These are phyloP conservation scores for Pyxicephalus adspersus DNA, from an alignment of 2,113 vertebrate species.

Conservation along the genomic window DNA sequence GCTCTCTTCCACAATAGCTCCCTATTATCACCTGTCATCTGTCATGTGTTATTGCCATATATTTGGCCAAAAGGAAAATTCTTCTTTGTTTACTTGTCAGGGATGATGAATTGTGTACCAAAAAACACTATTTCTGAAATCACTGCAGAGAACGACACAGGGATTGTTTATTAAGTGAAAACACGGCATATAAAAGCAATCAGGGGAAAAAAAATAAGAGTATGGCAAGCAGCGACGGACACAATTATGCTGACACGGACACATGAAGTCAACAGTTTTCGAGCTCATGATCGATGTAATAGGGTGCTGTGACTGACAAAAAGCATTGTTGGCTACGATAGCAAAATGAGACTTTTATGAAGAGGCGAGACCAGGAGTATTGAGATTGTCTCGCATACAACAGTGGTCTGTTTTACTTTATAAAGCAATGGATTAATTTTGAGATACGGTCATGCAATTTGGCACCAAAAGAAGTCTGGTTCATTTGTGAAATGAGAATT, in stretches of 20 bases:
- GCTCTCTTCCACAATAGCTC: constrained; percentile 22
- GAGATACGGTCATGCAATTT: too few species aligned
- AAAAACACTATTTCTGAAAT: constrained; percentile 50
- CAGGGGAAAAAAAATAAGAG: background rate
- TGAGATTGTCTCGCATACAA: too few species aligned
- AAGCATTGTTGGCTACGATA: constrained; percentile 7
- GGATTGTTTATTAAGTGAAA: constrained; percentile 55
- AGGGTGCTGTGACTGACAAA: constrained; percentile 24
- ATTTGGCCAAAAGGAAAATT: constrained; percentile 57
- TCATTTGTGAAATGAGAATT: too few species aligned
- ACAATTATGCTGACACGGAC: constrained; percentile 33
- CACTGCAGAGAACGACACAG: constrained; percentile 46
- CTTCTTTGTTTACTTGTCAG: constrained; percentile 55
- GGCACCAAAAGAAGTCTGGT: too few species aligned
- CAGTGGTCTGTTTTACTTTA: too few species aligned
- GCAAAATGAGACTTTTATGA: constrained; percentile 7
- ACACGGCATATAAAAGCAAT: constrained; percentile 50
- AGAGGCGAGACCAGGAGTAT: background rate
- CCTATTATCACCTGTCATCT: constrained; percentile 56
- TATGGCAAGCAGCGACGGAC: constrained; percentile 11
- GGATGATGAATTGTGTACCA: constrained; percentile 54
- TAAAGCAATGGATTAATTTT: too few species aligned
- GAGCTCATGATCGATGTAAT: constrained; percentile 10
- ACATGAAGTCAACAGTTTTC: background rate
- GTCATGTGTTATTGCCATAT: constrained; percentile 53